Evolutionary conservation across 2,797 vertebrate genomes (phyloP), one percentile per base, ranked within the genome.

Genomic region (Chelon labrosus): DNA sequence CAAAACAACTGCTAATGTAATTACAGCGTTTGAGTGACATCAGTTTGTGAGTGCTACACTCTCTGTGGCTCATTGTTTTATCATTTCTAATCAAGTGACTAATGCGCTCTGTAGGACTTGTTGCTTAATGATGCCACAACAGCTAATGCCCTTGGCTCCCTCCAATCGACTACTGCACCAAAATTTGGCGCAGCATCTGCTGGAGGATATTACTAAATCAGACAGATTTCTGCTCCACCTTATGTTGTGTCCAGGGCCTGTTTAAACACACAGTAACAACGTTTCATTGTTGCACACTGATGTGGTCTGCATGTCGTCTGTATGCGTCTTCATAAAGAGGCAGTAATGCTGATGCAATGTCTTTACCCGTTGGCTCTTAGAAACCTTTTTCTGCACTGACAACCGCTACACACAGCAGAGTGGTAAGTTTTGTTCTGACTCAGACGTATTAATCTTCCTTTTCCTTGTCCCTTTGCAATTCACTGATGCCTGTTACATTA

Each of bases 1-100:
- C 85, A 89, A 92, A 93, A 92, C 90, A 92, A 92, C 86, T 87
- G 84, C 66, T 87, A 88, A 90, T 90, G 83, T 69, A 84, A 89
- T 92, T 89, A 90, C 64, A 66, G 31, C 19, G 69, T 85, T 85
- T 84, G 88, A 83, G 88, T 92, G 87, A 91, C 87, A 85, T 91
- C 90, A 90, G 80, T 85, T 80, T 67, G 74, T 72, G 50, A 87
- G 83, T 16, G 73, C 84, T 82, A 51, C 76, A 60, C 72, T 52
- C 79, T 88, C 82, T 82, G 69, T 85, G 82, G 71, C 76, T 85
- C 87, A 85, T 89, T 90, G 87, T 90, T 91, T 87, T 88, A 92
- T 91, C 77, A 88, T 88, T 91, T 91, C 85, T 90, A 88, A 90
- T 91, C 84, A 88, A 85, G 82, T 90, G 88, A 89, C 84, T 86